A percentile compares a stretch with the other conserved stretches of the same genome.
phyloP scores from a whole-genome alignment of 2,888 invertebrate species.

The Heliconius erato region DNA sequence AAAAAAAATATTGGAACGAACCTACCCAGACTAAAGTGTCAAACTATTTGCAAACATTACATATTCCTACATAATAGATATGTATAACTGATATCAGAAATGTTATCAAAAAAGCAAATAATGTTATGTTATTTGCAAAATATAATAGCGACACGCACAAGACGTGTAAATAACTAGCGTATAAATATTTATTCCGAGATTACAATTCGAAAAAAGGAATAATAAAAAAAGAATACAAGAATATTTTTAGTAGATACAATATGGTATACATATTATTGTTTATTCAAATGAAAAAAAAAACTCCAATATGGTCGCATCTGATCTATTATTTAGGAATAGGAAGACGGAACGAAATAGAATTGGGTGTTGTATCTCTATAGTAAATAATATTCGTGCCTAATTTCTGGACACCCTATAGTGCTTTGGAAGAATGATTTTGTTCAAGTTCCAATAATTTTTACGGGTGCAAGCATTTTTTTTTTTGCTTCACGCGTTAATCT shows the following conservation, averaged over 20 bases:
- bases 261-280: not conserved
- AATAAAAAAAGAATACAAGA: not conserved
- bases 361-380: no score
- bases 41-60: not conserved
- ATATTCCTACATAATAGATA: not conserved
- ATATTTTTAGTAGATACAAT: not conserved
- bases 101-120: not conserved
- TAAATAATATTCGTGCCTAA: not conserved
- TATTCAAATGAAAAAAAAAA: not conserved
- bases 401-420: not conserved
- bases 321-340: not conserved
- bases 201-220: not conserved
- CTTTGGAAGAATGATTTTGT: not conserved
- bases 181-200: conserved; percentile 3
- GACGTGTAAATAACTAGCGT: not conserved
- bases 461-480: not conserved
- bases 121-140: not conserved
- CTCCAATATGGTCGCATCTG: not conserved
- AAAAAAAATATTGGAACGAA: not conserved
- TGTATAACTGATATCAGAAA: not conserved
- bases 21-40: not conserved
- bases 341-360: no score
- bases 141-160: not conserved
- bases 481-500: no score
- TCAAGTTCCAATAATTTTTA: not conserved